Conservation (phyloP, 2,797 vertebrate species). For the Galagoides demidoff region DNA sequence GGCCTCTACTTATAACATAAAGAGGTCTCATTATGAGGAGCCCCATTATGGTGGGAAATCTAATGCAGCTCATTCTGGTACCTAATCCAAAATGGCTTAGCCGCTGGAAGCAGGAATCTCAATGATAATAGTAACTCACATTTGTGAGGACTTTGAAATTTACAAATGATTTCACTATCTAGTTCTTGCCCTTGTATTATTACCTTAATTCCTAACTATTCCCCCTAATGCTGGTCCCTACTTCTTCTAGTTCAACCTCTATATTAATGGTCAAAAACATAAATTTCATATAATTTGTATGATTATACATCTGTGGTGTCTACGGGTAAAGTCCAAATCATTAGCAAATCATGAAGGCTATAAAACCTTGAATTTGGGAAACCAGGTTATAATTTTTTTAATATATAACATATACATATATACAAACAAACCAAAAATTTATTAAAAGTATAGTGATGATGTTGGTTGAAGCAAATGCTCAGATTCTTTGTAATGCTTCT, state of each 20-base stretch:
- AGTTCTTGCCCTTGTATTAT: background rate
- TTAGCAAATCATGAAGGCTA: background rate
- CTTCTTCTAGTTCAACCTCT: background rate
- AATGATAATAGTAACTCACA: slow-evolving; percentile 38
- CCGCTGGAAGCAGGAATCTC: slow-evolving; percentile 20
- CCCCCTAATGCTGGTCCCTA: background rate
- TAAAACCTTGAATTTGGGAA: background rate
- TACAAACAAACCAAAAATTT: background rate
- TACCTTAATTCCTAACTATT: background rate
- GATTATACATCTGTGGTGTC: background rate
- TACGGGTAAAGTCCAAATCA: background rate
- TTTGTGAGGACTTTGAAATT: slow-evolving; percentile 24
- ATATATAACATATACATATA: background rate
- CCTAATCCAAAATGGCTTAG: slow-evolving; percentile 21
- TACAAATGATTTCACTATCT: background rate
- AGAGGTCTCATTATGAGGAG: slow-evolving; percentile 28
- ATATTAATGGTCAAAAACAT: background rate
- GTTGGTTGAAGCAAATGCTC: background rate
- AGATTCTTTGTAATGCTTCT: background rate
- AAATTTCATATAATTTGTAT: background rate
- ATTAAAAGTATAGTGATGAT: background rate
- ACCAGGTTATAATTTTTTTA: background rate
- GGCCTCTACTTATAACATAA: slow-evolving; percentile 28
- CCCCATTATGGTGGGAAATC: background rate
- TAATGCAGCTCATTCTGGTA: background rate